A percentile compares a stretch with the other conserved stretches of the same genome.
Evolutionary conservation across 2,113 vertebrate species (phyloP).

Genomic region (Cyanoliseus patagonus): DNA sequence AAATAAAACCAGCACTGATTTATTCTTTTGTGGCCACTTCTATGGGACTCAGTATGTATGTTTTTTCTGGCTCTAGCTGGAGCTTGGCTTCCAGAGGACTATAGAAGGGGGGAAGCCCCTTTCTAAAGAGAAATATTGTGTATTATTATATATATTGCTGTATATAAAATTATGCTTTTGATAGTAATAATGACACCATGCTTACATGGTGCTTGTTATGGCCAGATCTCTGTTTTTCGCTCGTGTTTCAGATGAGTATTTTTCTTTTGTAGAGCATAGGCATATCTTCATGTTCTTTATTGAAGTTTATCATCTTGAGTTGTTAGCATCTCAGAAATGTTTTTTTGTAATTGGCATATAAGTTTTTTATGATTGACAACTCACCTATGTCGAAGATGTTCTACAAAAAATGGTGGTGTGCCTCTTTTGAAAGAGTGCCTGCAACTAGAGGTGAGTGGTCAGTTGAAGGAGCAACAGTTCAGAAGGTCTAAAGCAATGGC

Average conservation of each 20-base stretch:
- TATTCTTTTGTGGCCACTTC: neutral
- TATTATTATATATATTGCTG: neutral
- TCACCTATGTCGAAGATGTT: neutral
- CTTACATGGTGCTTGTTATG: neutral
- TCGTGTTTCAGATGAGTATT: neutral
- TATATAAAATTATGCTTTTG: neutral
- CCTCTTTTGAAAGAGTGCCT: neutral
- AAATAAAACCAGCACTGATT: constrained; percentile 7
- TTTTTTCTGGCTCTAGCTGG: constrained; percentile 12
- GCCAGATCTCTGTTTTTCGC: neutral
- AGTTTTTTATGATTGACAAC: neutral
- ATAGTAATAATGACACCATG: neutral
- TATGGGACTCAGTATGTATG: neutral
- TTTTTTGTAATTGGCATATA: neutral
- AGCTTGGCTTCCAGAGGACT: neutral
- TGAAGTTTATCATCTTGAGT: neutral
- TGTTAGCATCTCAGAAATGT: neutral
- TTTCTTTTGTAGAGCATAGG: neutral
- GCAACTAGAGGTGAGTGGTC: neutral
- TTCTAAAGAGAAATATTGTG: neutral
- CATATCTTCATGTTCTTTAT: neutral
- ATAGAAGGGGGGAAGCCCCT: neutral
- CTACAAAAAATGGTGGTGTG: neutral
- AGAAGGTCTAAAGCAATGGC: neutral
- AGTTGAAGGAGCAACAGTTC: neutral